Evolutionary conservation across 64 coral and sea anemone species (phyloP).

Genomic region (Anthopleura sola): DNA sequence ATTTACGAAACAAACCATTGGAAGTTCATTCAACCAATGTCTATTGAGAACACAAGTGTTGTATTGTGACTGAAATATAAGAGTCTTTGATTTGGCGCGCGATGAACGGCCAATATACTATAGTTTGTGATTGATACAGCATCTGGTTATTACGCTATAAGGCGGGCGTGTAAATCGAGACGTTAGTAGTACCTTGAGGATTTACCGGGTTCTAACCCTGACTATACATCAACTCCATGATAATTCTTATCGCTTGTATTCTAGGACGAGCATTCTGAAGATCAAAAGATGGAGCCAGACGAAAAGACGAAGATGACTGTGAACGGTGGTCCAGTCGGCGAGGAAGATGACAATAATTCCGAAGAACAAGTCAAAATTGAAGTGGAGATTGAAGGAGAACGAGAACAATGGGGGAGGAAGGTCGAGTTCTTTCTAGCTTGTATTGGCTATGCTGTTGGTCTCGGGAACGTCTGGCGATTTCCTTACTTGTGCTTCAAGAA

Average conservation of each 20-base stretch:
- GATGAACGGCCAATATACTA: background rate
- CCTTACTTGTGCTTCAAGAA: conserved; percentile 92
- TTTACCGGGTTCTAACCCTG: background rate
- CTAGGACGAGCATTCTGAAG: conserved; percentile 4
- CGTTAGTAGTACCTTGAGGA: background rate
- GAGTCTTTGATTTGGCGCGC: conserved; percentile 15
- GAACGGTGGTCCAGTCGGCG: conserved; percentile 49
- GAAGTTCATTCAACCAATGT: background rate
- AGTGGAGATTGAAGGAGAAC: conserved; percentile 65
- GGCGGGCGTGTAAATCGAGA: background rate
- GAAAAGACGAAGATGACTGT: conserved; percentile 71
- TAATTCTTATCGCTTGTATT: background rate
- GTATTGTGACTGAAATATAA: background rate
- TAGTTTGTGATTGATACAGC: conserved; percentile 4
- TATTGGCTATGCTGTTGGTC: conserved; percentile 92
- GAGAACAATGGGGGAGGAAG: conserved; percentile 93
- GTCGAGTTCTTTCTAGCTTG: conserved; percentile 95
- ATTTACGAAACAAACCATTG: background rate
- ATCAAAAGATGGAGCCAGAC: conserved; percentile 51
- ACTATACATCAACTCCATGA: background rate
- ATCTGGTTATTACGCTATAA: background rate
- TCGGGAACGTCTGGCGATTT: conserved; percentile 97
- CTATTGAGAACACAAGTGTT: background rate
- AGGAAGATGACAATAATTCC: background rate
- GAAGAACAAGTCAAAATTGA: conserved; percentile 44